phyloP scores from a whole-genome alignment of 2,888 invertebrate genomes.

The Acanthoscelides obtectus region DNA sequence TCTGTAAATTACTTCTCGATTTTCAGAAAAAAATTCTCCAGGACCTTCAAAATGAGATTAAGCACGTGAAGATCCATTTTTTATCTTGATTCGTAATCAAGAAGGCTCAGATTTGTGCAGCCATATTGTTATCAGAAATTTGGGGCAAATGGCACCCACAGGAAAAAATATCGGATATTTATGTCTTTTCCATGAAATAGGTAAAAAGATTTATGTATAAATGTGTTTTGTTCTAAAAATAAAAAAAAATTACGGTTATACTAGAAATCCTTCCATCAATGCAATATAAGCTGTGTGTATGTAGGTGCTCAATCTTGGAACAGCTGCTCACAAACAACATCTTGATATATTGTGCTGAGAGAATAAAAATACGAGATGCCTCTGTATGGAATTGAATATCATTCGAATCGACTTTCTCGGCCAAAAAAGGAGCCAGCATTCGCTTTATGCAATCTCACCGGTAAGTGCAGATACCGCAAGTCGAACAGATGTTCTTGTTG shows the following conservation, averaged over 20 bases:
- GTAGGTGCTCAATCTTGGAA: background rate
- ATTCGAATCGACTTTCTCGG: conserved; percentile 25
- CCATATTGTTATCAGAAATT: too few species aligned
- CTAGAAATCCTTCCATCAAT: background rate
- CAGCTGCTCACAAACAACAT: background rate
- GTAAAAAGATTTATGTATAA: too few species aligned
- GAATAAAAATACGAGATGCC: background rate
- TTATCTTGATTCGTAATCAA: too few species aligned
- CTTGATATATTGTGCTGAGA: background rate
- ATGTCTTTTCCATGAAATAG: too few species aligned
- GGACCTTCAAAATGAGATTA: too few species aligned
- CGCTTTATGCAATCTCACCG: conserved; percentile 24
- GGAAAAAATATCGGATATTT: too few species aligned
- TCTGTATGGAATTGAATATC: conserved; percentile 16
- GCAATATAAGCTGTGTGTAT: background rate
- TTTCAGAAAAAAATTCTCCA: too few species aligned
- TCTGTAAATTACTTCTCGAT: too few species aligned
- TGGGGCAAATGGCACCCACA: too few species aligned
- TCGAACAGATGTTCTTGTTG: background rate
- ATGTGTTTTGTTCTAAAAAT: too few species aligned
- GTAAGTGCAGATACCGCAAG: background rate
- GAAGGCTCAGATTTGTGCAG: too few species aligned
- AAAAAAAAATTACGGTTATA: background rate
- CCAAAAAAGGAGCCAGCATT: conserved; percentile 28
- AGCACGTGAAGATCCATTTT: too few species aligned